Base-by-base conservation (phyloP, 1,140 invertebrate species). In the Pseudomyrmex sp. region DNA sequence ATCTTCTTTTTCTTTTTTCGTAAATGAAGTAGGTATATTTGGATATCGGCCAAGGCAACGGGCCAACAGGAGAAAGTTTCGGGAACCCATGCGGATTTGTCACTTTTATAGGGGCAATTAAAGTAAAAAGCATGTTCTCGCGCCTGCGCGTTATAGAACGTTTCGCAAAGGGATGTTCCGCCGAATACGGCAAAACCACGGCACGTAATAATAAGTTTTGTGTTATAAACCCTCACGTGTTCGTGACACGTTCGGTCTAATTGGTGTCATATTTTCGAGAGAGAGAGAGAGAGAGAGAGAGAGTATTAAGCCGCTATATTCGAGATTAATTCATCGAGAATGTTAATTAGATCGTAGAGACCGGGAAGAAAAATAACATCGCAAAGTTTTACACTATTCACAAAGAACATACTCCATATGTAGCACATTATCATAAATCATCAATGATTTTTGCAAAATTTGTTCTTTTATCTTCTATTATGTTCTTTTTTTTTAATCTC, bases 41-140 rank as follows among this genome's bases (percentile, higher is more conserved):
- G 76, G 76, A 66, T 80, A 80, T 80, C 23, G 76, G 79, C 79
- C 69, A 73, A 59, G 79, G 79, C 70, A 75, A 13, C 69, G 58
- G 26, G 79, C 79, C 79, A 82, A 75, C 52, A 35, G 59, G 44
- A 46, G 79, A 82, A 82, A 82, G 79, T 75, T 82, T 82, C 66
- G 66, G 4, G 26, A 5, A 52, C 58, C 48, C 70, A 26, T 52
- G 72, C 50, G 69, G 59, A 82, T 82, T 82, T 82, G 72, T 82
- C 79, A 82, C 79, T 82, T 75, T 82, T 82, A 82, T 82, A 62
- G 79, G 15, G 59, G 68, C 61, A 63, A 82, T 82, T 82, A 63
- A 44, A 75, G 61, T 74, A 80, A 80, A 80, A 80, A 80, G 66
- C 76, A 50, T 48, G 44, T 23, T 56, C 76, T 80, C 66, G 66